A percentile compares a stretch with the other conserved stretches of the same genome.
phyloP scores from a whole-genome alignment of 2,113 vertebrate genomes.

The Neotragus pygmaeus region DNA sequence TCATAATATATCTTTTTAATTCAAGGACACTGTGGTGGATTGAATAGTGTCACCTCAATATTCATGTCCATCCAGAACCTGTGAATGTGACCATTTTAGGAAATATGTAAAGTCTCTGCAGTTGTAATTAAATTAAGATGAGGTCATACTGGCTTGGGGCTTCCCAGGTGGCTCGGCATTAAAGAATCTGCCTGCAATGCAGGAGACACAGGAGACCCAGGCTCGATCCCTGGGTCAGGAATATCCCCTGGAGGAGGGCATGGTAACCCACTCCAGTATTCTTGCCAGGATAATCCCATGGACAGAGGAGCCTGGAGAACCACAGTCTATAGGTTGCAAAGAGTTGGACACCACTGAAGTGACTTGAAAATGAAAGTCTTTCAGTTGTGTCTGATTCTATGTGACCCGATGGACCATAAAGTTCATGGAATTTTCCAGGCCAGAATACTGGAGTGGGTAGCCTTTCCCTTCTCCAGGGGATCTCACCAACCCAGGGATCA shows the following conservation, averaged over 20 bases:
- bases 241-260: neutral
- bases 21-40: neutral
- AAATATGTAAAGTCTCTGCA: neutral
- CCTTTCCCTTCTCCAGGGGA: neutral
- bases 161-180: fast-evolving
- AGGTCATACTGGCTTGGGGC: neutral
- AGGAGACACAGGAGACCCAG: neutral
- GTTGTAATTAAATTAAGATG: neutral
- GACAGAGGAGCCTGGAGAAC: neutral
- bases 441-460: neutral
- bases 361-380: neutral
- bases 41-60: neutral
- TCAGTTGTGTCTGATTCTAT: neutral
- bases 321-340: neutral
- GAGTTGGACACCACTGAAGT: neutral
- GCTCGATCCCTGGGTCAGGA: neutral
- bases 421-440: neutral
- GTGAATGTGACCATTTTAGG: neutral
- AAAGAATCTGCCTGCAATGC: neutral
- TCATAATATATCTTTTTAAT: neutral
- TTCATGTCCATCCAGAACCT: neutral
- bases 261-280: neutral
- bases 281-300: neutral
- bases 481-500: neutral
- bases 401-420: neutral